Percentiles rank a stretch among this genome's conserved stretches.
phyloP scores from a whole-genome alignment of 2,888 invertebrate genomes.

The Eurytoma californica region DNA sequence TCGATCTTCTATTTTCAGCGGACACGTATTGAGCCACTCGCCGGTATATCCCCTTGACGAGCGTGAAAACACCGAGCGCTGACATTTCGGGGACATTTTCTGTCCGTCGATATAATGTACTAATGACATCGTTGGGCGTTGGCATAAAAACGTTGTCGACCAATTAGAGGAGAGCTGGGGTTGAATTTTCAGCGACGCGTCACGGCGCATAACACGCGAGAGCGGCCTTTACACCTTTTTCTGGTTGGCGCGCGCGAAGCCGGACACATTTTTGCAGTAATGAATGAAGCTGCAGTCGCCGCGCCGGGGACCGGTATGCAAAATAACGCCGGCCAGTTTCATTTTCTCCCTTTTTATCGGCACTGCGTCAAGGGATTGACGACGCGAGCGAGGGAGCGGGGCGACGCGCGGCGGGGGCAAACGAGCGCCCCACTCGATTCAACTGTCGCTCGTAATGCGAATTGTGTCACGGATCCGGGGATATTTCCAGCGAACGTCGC shows the following conservation, averaged over 20 bases:
- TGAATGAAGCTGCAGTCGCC: neutral
- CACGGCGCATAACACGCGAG: neutral
- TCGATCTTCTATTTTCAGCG: too few relatives aligned
- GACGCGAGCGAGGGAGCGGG: neutral
- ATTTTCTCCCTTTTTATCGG: slow-evolving; percentile 29
- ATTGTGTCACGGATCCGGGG: neutral
- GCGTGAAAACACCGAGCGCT: neutral
- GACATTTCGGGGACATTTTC: slow-evolving; percentile 4
- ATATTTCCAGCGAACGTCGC: too few relatives aligned
- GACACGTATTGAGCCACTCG: too few relatives aligned
- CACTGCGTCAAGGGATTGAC: neutral
- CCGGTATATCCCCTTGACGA: too few relatives aligned
- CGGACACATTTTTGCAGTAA: slow-evolving; percentile 25
- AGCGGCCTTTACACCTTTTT: neutral
- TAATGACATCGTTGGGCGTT: slow-evolving; percentile 40
- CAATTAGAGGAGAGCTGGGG: slow-evolving; percentile 40
- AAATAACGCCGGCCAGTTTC: slow-evolving; percentile 42
- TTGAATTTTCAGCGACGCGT: slow-evolving; percentile 37
- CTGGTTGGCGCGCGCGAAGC: neutral
- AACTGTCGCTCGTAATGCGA: slow-evolving; percentile 7
- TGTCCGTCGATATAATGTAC: slow-evolving; percentile 38
- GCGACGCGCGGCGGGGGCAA: too few relatives aligned
- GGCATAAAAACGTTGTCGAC: slow-evolving; percentile 44
- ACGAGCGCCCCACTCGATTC: slow-evolving; percentile 8
- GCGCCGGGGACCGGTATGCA: slow-evolving; percentile 39